phyloP scores from a whole-genome alignment of 2,113 vertebrate species.

The Marcusenius ussheri region DNA sequence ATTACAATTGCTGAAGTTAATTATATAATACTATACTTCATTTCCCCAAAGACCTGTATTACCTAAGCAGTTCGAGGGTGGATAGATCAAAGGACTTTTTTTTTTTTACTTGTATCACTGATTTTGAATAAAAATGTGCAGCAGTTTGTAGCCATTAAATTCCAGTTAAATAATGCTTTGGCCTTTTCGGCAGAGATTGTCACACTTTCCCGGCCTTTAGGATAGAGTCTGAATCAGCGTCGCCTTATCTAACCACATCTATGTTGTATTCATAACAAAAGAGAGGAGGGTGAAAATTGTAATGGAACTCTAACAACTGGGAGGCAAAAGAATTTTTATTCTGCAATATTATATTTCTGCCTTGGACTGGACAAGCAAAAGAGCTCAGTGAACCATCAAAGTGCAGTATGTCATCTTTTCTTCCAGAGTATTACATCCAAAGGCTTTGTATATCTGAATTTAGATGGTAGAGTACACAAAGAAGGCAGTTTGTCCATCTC shows the following conservation, averaged over 20 bases:
- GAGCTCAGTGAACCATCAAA: conserved; percentile 60
- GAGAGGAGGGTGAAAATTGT: conserved; percentile 47
- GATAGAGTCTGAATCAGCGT: conserved; percentile 46
- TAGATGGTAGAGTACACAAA: conserved; percentile 63
- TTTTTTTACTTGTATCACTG: background rate
- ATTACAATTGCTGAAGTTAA: background rate
- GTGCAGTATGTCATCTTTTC: conserved; percentile 68
- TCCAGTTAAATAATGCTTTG: background rate
- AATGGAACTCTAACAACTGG: conserved; percentile 60
- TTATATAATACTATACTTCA: background rate
- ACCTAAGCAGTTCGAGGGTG: background rate
- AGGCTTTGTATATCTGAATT: conserved; percentile 45
- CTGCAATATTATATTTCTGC: conserved; percentile 71
- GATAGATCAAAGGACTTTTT: background rate
- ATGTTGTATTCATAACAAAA: conserved; percentile 62
- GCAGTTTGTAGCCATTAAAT: background rate
- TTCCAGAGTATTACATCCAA: conserved; percentile 65
- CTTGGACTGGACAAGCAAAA: conserved; percentile 62
- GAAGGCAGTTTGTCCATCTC: conserved; percentile 68
- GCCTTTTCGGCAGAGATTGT: background rate
- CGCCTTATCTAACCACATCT: conserved; percentile 57
- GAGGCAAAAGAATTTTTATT: conserved; percentile 66
- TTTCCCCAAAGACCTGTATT: background rate
- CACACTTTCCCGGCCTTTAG: conserved; percentile 38
- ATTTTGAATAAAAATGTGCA: background rate